Evolutionary conservation across 2,888 invertebrate genomes (phyloP).

Genomic region (Margaritifera margaritifera): DNA sequence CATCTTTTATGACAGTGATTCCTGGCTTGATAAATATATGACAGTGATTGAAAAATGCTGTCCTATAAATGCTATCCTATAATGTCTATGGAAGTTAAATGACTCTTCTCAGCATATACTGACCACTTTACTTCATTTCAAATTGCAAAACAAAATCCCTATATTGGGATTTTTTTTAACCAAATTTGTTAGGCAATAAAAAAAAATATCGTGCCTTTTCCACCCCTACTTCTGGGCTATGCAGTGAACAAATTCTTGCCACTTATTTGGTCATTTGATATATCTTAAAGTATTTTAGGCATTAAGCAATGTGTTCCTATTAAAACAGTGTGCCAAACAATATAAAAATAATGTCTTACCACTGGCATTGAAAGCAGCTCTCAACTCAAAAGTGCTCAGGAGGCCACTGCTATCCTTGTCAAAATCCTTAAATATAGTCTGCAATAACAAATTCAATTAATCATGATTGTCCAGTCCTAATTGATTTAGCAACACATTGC

Average conservation of each 20-base stretch:
- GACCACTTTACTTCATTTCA: neutral
- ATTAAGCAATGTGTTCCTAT: constrained; percentile 85
- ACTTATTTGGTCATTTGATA: too few relatives aligned
- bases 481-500: neutral
- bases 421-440: constrained; percentile 71
- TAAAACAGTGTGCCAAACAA: constrained; percentile 77
- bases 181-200: too few relatives aligned
- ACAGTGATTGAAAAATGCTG: too few relatives aligned
- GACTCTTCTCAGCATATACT: neutral
- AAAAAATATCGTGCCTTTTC: too few relatives aligned
- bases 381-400: constrained; percentile 70
- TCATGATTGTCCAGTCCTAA: neutral
- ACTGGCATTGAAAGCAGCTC: constrained; percentile 64
- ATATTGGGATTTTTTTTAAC: too few relatives aligned
- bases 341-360: constrained; percentile 54
- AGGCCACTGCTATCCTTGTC: constrained; percentile 70
- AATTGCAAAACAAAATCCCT: too few relatives aligned
- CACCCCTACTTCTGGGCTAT: too few relatives aligned
- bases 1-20: too few relatives aligned
- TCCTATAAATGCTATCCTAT: neutral
- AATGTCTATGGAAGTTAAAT: neutral
- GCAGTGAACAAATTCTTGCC: too few relatives aligned
- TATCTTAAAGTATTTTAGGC: too few relatives aligned
- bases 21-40: too few relatives aligned
- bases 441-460: constrained; percentile 12